Evolutionary conservation across 2,888 invertebrate genomes (phyloP), one percentile per base, ranked within the genome.

Genomic region (Cheilosia scutellata): DNA sequence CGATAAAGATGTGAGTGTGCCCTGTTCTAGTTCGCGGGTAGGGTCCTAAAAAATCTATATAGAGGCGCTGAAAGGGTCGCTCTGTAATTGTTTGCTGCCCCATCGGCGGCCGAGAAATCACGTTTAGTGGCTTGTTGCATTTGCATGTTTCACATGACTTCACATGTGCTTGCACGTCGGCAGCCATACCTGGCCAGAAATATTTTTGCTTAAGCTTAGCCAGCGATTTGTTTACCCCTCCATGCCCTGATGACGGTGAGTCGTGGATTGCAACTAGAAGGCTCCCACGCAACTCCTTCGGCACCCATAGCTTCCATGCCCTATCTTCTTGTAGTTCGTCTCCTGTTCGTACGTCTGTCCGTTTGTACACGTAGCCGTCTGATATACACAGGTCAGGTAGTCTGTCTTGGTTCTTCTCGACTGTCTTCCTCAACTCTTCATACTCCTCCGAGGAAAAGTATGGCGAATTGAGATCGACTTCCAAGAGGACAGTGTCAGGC

Each of bases 41-140:
- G 9, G 77, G 77, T 9, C 82, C 84, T 13, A 78, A 25, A 16
- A 87, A 72, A 49, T 82, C 82, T 0, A 82, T 65, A 42, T 40
- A 70, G 0, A 87, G 6, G 4, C 68, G 25, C 33, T 82, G 58
- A 29, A 80, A 68, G 2, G 83, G 83, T 13, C 77, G 37, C 5
- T 68, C 62, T 0, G 58, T 13, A n/a, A 60, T 49, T 11, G 27
- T 47, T 4, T 25, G 60, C 27, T 57, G 5, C 1, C 66, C 77
- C 65, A 82, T 71, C 0, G 62, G 44, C n/a, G 82, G 76, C 57
- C 42, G 5, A n/a, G 13, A 42, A 4, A 42, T n/a, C 40, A 42
- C 31, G 31, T 7, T 31, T 0, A 31, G 31, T n/a, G 44, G 44
- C 7, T 47, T 47, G 16, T 16, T 47, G 2, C 2, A 20, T n/a